Conservation (phyloP, 2,113 vertebrate genomes). For the Mobula hypostoma region DNA sequence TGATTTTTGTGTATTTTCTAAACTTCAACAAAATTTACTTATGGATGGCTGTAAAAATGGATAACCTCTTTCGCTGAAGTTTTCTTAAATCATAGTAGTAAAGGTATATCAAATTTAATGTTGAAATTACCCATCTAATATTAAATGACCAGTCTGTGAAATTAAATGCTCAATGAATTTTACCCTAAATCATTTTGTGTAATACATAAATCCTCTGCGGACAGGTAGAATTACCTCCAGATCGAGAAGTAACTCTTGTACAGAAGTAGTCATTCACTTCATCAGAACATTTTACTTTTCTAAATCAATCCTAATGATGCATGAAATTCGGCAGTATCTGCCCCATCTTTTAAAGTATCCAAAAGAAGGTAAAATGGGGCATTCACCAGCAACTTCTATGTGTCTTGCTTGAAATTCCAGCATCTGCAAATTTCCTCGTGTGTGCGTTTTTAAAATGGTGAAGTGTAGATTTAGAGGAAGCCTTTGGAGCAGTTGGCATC, state of each 20-base stretch:
- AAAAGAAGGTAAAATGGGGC: too few relatives aligned
- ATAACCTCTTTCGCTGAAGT: too few relatives aligned
- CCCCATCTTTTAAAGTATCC: too few relatives aligned
- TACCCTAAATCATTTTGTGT: background rate
- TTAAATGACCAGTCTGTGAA: conserved; percentile 21
- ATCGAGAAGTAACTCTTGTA: conserved; percentile 25
- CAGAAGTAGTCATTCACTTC: background rate
- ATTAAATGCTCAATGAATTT: conserved; percentile 11
- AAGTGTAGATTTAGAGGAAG: background rate
- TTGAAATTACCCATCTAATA: background rate
- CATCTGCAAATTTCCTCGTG: background rate
- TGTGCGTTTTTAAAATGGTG: background rate
- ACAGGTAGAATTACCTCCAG: background rate
- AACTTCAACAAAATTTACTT: too few relatives aligned
- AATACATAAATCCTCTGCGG: background rate
- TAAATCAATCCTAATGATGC: background rate
- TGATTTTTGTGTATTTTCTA: too few relatives aligned
- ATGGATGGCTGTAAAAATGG: too few relatives aligned
- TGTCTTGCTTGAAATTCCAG: background rate
- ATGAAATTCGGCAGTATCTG: too few relatives aligned
- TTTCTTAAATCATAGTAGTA: background rate
- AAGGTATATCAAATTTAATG: background rate
- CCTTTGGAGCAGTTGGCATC: background rate
- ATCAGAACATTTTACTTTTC: conserved; percentile 28
- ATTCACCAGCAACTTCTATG: too few relatives aligned